These are phyloP conservation scores for Barbus barbus DNA, from an alignment of 2,113 vertebrate species.

Conservation along the genomic window DNA sequence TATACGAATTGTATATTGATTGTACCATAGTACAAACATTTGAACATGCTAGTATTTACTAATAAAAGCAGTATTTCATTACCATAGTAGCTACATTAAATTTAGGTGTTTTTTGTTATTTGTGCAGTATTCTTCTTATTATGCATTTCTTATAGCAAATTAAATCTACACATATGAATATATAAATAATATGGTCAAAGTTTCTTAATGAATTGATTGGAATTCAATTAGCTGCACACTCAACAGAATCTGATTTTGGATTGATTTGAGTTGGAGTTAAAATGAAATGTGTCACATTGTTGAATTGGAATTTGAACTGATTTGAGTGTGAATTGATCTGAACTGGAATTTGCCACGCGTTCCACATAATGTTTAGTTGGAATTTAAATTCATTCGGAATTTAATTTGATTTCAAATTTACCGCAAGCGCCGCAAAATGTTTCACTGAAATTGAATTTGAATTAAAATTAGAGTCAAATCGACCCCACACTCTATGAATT, in stretches of 20 bases:
- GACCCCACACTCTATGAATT: neutral
- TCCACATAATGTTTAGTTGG: neutral
- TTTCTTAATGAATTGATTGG: neutral
- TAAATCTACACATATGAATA: neutral
- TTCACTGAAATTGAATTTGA: neutral
- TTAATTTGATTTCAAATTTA: neutral
- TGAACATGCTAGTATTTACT: neutral
- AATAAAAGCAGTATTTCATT: too few species aligned
- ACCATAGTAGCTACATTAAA: too few species aligned
- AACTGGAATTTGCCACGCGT: neutral
- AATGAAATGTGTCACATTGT: too few species aligned
- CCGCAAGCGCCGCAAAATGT: neutral
- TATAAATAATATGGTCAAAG: neutral
- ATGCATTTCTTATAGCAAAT: neutral
- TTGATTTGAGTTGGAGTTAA: neutral
- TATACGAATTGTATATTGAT: neutral
- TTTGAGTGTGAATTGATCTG: neutral
- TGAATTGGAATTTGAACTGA: neutral
- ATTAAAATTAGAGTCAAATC: too few species aligned
- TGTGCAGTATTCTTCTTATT: neutral
- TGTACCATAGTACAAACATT: neutral
- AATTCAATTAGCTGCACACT: neutral
- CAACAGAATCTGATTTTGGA: neutral
- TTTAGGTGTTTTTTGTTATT: neutral
- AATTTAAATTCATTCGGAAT: neutral